These are phyloP conservation scores for Pagetopsis macropterus DNA, from an alignment of 2,797 vertebrate species.

Conservation along the genomic window DNA sequence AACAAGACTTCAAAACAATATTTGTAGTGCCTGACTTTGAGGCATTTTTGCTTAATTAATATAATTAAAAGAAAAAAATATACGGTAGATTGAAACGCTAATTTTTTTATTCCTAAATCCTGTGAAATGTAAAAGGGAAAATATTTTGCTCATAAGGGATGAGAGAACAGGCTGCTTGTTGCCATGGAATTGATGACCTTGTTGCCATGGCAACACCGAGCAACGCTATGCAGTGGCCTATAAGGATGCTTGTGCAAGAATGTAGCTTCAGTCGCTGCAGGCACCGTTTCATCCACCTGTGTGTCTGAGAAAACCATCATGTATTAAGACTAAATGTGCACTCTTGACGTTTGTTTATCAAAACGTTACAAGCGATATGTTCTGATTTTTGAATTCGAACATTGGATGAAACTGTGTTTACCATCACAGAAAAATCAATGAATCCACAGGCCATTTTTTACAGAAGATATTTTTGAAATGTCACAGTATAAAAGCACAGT, in stretches of 20 bases:
- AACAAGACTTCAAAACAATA: not conserved
- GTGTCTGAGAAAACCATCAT: not conserved
- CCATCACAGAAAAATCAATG: not conserved
- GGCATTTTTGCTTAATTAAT: not conserved
- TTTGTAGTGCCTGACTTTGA: not conserved
- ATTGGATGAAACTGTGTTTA: not conserved
- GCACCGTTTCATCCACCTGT: not conserved
- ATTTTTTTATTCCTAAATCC: not conserved
- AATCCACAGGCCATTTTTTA: not conserved
- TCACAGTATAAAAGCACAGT: not conserved
- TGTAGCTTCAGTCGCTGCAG: conserved; percentile 23
- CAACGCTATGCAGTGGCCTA: conserved; percentile 51
- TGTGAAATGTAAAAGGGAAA: not conserved
- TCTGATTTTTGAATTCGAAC: not conserved
- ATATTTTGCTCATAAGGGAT: conserved; percentile 46
- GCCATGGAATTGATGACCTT: conserved; percentile 78
- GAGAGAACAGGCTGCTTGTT: conserved; percentile 70
- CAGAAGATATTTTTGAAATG: not conserved
- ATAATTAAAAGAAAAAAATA: not conserved
- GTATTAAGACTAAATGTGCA: not conserved
- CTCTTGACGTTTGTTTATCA: not conserved
- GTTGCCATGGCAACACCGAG: conserved; percentile 79
- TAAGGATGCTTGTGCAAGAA: conserved; percentile 34
- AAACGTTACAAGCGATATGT: not conserved
- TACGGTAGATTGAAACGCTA: not conserved